These are phyloP conservation scores for Pheosia tremula DNA, from an alignment of 2,888 invertebrate species.

Conservation along the genomic window DNA sequence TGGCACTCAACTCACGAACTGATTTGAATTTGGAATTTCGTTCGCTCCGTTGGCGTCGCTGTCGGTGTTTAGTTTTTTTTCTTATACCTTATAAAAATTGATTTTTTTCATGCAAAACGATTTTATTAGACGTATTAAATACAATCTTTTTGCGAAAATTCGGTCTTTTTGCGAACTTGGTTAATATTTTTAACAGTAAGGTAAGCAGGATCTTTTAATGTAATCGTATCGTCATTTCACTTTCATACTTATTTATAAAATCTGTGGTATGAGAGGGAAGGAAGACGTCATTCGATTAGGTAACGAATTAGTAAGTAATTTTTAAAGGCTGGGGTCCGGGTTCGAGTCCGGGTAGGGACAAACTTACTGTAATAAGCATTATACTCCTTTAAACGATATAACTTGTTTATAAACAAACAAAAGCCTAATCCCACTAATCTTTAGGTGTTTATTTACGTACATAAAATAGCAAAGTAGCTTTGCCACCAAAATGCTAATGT, in stretches of 20 bases:
- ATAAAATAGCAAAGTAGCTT: constrained; percentile 70
- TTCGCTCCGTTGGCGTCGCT: constrained; percentile 58
- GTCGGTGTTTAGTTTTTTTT: constrained; percentile 51
- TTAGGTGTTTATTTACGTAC: constrained; percentile 52
- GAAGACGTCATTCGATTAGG: too few relatives aligned
- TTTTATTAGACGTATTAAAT: neutral
- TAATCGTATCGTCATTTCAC: too few relatives aligned
- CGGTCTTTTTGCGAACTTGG: too few relatives aligned
- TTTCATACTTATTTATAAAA: too few relatives aligned
- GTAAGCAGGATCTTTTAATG: too few relatives aligned
- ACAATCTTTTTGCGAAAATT: neutral
- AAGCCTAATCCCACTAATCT: constrained; percentile 39
- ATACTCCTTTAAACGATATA: neutral
- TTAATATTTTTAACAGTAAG: too few relatives aligned
- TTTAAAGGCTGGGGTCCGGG: too few relatives aligned
- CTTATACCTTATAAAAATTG: constrained; percentile 33
- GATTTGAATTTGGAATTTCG: constrained; percentile 80
- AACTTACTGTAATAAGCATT: too few relatives aligned
- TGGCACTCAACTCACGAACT: constrained; percentile 78
- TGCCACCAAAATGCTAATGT: constrained; percentile 67
- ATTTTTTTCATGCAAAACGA: constrained; percentile 14
- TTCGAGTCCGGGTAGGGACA: too few relatives aligned
- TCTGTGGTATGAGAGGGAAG: too few relatives aligned
- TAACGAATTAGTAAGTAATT: too few relatives aligned
- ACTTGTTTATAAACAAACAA: constrained; percentile 9